Evolutionary conservation across 2,797 vertebrate species (phyloP).

Genomic region (Babyrousa celebensis): DNA sequence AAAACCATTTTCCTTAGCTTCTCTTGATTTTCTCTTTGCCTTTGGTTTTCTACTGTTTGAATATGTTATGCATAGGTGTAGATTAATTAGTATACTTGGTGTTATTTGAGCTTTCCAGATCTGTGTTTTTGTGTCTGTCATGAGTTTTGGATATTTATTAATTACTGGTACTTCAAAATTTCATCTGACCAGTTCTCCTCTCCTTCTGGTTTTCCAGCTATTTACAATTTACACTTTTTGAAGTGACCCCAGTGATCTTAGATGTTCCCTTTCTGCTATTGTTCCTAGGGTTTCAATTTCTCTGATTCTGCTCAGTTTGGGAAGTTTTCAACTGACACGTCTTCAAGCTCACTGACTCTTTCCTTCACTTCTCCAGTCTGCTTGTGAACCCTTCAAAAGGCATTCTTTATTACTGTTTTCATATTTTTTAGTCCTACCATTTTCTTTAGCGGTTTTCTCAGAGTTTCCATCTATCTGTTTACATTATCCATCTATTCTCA

Average conservation of each 20-base stretch:
- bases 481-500: not conserved
- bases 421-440: not conserved
- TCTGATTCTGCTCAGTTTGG: not conserved
- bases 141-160: not conserved
- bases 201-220: not conserved
- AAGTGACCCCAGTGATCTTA: not conserved
- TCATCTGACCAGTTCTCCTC: not conserved
- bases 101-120: not conserved
- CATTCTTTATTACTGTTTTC: not conserved
- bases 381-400: not conserved
- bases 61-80: accelerated
- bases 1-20: not conserved
- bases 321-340: not conserved
- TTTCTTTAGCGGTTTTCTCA: not conserved
- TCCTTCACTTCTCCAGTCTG: not conserved
- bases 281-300: too few species aligned
- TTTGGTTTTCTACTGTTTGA: not conserved
- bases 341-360: too few species aligned
- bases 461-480: not conserved
- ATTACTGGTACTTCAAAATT: not conserved
- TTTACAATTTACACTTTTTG: not conserved
- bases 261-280: too few species aligned
- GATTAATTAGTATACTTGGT: too few species aligned
- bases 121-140: not conserved
- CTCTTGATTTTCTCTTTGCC: not conserved